Conservation (phyloP, 2,888 invertebrate genomes). For the Congeria kusceri region DNA sequence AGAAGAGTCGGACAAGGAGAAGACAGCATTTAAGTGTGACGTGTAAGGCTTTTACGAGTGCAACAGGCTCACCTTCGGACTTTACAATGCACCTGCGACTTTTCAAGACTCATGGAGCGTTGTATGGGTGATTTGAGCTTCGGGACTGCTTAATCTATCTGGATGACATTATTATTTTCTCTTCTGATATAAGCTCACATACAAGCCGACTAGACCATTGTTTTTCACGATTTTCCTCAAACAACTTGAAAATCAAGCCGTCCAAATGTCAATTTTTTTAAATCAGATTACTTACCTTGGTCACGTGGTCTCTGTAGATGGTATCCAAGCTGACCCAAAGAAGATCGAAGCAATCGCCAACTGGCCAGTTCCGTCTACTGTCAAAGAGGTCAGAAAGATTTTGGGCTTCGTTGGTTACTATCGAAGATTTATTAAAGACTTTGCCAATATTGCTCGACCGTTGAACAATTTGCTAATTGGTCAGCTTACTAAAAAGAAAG, state of each 20-base stretch:
- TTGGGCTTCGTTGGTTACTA: background rate
- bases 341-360: background rate
- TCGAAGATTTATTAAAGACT: background rate
- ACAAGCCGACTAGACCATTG: background rate
- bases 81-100: background rate
- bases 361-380: background rate
- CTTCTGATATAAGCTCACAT: background rate
- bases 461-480: conserved; percentile 2
- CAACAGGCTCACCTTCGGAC: no score
- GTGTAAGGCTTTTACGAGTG: no score
- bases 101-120: conserved; percentile 2
- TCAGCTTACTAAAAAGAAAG: background rate
- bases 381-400: conserved; percentile 3
- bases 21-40: no score
- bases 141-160: conserved; percentile 5
- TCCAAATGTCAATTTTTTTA: background rate
- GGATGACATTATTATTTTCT: conserved; percentile 2
- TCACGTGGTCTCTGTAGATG: background rate
- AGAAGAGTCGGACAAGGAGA: no score
- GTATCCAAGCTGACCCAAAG: background rate
- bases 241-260: background rate
- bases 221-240: background rate
- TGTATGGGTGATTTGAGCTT: conserved; percentile 6
- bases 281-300: background rate
- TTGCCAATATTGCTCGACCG: conserved; percentile 5